Evolutionary conservation across 2,113 vertebrate species (phyloP).

Genomic region (Nannospalax galili): DNA sequence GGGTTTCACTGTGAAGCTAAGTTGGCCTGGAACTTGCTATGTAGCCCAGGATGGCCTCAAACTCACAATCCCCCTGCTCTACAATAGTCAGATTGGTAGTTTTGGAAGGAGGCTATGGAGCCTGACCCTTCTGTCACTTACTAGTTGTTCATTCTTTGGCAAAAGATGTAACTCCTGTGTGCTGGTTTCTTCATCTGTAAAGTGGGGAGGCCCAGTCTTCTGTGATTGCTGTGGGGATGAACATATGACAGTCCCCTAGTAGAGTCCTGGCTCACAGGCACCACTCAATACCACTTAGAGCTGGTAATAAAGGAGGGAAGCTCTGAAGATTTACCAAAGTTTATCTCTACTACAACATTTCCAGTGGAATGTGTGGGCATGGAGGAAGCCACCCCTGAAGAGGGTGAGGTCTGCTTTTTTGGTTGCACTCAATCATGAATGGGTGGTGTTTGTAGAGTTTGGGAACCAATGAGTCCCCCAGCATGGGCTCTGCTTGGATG

Average conservation of each 20-base stretch:
- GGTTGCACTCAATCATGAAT: neutral
- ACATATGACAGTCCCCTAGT: neutral
- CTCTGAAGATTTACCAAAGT: neutral
- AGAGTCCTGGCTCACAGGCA: neutral
- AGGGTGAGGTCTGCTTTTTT: neutral
- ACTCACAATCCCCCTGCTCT: neutral
- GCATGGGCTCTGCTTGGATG: neutral
- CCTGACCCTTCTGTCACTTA: neutral
- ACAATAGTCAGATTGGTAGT: neutral
- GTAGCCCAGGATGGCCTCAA: neutral
- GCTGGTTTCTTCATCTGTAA: neutral
- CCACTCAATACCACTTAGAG: neutral
- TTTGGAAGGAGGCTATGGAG: neutral
- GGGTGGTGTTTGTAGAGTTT: neutral
- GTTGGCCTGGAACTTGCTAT: neutral
- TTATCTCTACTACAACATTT: neutral
- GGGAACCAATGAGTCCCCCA: too few relatives aligned
- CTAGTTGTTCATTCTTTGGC: neutral
- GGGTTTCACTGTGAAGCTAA: neutral
- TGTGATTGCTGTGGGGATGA: neutral
- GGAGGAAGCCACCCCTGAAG: neutral
- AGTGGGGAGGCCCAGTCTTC: neutral
- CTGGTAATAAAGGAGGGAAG: neutral
- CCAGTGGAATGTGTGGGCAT: neutral
- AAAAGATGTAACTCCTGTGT: conserved; percentile 31